Evolutionary conservation across 2,888 invertebrate genomes (phyloP), one percentile per base, ranked within the genome.

Genomic region (Netelia melanura): DNA sequence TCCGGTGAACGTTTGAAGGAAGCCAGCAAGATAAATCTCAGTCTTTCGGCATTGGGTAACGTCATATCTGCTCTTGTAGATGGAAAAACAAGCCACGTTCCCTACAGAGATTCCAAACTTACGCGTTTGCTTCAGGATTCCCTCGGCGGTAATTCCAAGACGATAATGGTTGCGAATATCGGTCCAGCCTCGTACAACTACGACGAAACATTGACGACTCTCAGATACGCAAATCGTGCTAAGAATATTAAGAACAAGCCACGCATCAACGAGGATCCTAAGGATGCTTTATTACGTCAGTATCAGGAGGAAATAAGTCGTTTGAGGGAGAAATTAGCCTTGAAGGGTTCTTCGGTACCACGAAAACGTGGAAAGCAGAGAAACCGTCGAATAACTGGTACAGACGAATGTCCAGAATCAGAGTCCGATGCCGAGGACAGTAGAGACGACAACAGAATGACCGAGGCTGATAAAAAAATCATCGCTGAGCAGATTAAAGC

Each of bases 181-280:
- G 99, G 99, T 0, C 99, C 99, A 38, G 99, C 99, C 23, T 97
- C 97, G 89, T 98, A 98, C 94, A 99, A 99, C 95, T 99, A 98
- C 94, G 99, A 99, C 91, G 99, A 99, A 94, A 98, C 98, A 2
- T 95, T 99, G 89, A 98, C 98, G 48, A 99, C 99, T n/a, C 95
- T 99, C 86, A 95, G 99, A 54, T 99, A 99, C 94, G 98, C 99
- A 2, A 98, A 98, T 93, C 95, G 99, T 65, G 99, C 99, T 14
- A 99, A 99, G 95, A 98, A 98, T 89, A 99, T 99, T 90, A 99
- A 99, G 95, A 99, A 99, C 94, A 98, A 98, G 94, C 99, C 99
- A 23, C 97, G 98, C 88, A 98, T 99, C 92, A 99, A 99, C 94
- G 99, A 99, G 94, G 99, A 99, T 95, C 99, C 99, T 54, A 99